Evolutionary conservation across 2,113 vertebrate genomes (phyloP).

Genomic region (Poecile atricapillus): DNA sequence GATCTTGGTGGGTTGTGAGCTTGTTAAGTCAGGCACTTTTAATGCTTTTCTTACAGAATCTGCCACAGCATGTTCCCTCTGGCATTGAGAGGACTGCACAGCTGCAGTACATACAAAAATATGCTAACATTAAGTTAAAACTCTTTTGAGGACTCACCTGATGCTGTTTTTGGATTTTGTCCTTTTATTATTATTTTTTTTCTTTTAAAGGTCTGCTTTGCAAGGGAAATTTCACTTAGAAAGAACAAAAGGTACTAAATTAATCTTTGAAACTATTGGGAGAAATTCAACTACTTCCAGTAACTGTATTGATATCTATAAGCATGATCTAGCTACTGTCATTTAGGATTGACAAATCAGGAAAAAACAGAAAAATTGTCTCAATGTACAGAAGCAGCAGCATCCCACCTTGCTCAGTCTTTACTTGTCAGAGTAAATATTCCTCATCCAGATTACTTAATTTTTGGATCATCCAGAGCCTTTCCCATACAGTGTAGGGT

Average conservation of each 20-base stretch:
- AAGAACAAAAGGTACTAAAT: constrained; percentile 1
- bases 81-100: not conserved
- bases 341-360: not conserved
- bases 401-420: not conserved
- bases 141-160: not conserved
- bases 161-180: not conserved
- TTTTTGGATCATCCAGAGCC: not conserved
- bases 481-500: fast-evolving
- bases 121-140: constrained; percentile 5
- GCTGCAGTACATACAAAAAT: not conserved
- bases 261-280: not conserved
- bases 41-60: not conserved
- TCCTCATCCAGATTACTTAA: not conserved
- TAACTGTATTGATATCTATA: not conserved
- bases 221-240: not conserved
- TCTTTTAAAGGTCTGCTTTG: not conserved
- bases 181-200: not conserved
- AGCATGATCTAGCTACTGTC: not conserved
- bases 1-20: not conserved
- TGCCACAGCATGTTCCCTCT: not conserved
- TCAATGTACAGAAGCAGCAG: fast-evolving
- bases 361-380: not conserved
- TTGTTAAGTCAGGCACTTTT: not conserved
- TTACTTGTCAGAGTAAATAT: not conserved
- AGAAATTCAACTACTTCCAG: not conserved